phyloP scores from a whole-genome alignment of 2,113 vertebrate species.

The Orcinus orca region DNA sequence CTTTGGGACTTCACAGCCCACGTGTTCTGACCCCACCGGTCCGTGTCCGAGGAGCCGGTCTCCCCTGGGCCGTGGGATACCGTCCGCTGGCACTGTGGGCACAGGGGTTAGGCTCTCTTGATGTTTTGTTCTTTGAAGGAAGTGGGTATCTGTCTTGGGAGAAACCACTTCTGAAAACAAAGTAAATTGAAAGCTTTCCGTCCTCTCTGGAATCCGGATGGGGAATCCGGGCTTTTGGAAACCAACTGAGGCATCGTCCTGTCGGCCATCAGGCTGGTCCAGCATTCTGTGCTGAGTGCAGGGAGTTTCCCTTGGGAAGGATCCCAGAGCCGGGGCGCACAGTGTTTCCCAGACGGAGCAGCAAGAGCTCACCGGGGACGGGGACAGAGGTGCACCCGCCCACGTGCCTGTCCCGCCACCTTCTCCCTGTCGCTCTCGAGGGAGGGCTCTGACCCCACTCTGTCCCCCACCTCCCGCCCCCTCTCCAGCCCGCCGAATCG shows the following conservation, averaged over 20 bases:
- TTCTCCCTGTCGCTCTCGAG: rapidly evolving
- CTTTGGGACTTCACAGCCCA: not conserved
- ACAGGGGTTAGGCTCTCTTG: not conserved
- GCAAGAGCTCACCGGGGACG: rapidly evolving
- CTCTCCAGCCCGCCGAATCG: rapidly evolving
- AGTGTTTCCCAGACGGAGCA: too few relatives aligned
- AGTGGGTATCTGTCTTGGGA: not conserved
- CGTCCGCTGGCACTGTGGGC: not conserved
- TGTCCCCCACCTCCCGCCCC: not conserved
- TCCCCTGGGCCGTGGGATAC: not conserved
- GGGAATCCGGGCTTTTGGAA: not conserved
- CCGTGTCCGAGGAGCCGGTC: not conserved
- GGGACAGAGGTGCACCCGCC: not conserved
- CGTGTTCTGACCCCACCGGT: not conserved
- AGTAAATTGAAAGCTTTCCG: not conserved
- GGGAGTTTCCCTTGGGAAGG: not conserved
- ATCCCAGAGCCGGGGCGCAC: not conserved
- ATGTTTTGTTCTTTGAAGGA: not conserved
- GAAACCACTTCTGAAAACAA: not conserved
- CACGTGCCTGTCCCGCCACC: rapidly evolving
- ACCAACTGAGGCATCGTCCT: not conserved
- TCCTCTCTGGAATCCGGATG: not conserved
- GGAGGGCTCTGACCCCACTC: not conserved
- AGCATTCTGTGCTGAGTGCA: not conserved
- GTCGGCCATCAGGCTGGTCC: not conserved